Conservation (phyloP, 2,888 invertebrate genomes). For the Ethmia dodecea region DNA sequence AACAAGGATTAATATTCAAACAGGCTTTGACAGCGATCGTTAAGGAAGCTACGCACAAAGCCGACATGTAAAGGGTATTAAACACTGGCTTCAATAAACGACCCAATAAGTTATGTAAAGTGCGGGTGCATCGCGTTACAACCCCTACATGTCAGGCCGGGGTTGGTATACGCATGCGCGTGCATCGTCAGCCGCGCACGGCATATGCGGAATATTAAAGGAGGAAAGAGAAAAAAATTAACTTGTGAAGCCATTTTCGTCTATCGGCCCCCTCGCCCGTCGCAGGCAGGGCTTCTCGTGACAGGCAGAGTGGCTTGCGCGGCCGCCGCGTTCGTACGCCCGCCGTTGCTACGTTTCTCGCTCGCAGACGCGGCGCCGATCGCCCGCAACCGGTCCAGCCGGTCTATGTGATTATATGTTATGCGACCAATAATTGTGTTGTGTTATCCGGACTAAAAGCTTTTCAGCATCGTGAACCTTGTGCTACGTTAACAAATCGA, state of each 20-base stretch:
- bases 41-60: conserved; percentile 63
- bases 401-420: conserved; percentile 49
- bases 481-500: conserved; percentile 19
- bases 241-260: conserved; percentile 78
- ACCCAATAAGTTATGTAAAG: conserved; percentile 76
- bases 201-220: conserved; percentile 78
- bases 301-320: conserved; percentile 63
- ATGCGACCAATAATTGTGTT: conserved; percentile 55
- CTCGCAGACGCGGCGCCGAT: conserved; percentile 16
- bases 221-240: conserved; percentile 78
- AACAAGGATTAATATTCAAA: conserved; percentile 61
- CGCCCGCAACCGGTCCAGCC: conserved; percentile 43
- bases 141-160: conserved; percentile 54
- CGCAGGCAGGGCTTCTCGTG: conserved; percentile 55
- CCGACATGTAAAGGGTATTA: conserved; percentile 71
- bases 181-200: conserved; percentile 66
- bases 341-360: conserved; percentile 11
- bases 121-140: conserved; percentile 73
- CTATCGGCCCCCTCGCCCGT: conserved; percentile 68
- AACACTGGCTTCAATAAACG: conserved; percentile 71
- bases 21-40: conserved; percentile 34
- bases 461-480: conserved; percentile 31
- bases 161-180: conserved; percentile 71
- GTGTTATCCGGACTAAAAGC: conserved; percentile 43
- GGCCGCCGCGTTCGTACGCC: conserved; percentile 49